Evolutionary conservation across 2,888 invertebrate genomes (phyloP).

Genomic region (Heteromyza rotundicornis): DNA sequence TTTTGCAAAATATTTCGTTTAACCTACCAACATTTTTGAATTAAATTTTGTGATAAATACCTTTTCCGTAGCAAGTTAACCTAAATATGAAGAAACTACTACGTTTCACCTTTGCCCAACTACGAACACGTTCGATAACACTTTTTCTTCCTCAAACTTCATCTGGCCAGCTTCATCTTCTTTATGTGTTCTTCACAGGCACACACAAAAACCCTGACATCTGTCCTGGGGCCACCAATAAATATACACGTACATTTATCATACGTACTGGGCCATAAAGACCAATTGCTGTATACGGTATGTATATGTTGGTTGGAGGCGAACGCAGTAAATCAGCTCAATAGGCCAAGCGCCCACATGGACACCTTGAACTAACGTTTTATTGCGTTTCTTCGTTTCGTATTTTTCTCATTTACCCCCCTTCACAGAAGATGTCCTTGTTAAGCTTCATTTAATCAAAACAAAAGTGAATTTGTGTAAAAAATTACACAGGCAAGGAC

Average conservation of each 20-base stretch:
- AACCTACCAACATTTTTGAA: no score
- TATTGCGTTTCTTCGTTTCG: no score
- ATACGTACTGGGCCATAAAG: slow-evolving; percentile 34
- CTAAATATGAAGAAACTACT: no score
- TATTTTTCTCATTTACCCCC: neutral
- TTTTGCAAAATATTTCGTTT: no score
- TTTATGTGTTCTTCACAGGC: slow-evolving; percentile 17
- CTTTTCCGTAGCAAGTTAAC: no score
- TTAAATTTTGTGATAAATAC: no score
- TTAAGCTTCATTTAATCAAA: slow-evolving; percentile 59
- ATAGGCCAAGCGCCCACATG: slow-evolving; percentile 41
- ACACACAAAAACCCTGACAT: slow-evolving; percentile 37
- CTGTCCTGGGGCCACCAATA: slow-evolving; percentile 54
- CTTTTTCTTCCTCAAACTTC: neutral
- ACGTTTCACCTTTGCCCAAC: no score
- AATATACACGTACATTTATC: slow-evolving; percentile 55
- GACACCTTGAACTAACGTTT: slow-evolving; percentile 18
- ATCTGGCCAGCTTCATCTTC: no score
- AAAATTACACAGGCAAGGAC: slow-evolving; percentile 51
- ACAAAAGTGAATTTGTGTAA: slow-evolving; percentile 48
- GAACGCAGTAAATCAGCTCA: slow-evolving; percentile 54
- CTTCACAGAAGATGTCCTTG: slow-evolving; percentile 27
- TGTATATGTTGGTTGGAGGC: no score
- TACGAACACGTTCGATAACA: neutral
- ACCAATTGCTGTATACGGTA: slow-evolving; percentile 35